A percentile compares a stretch with the other conserved stretches of the same genome.
Evolutionary conservation across 2,888 invertebrate genomes (phyloP).

Genomic region (Orchesellides sinensis): DNA sequence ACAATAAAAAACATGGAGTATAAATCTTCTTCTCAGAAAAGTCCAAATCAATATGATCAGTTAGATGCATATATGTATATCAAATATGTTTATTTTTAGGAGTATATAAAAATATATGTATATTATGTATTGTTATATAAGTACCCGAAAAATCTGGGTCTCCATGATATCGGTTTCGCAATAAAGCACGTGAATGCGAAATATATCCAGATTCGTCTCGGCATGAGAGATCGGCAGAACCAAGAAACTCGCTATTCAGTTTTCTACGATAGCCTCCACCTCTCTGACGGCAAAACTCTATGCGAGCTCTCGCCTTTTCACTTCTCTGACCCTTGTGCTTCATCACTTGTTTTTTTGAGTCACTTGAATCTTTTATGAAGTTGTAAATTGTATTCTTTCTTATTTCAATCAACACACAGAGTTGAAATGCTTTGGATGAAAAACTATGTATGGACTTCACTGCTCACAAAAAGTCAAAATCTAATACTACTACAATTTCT

Average conservation of each 20-base stretch:
- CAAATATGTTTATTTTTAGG: too few species aligned
- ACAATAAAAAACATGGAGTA: not conserved
- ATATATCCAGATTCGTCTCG: slow-evolving; percentile 57
- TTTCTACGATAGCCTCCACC: slow-evolving; percentile 56
- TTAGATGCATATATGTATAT: too few species aligned
- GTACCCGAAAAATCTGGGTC: slow-evolving; percentile 62
- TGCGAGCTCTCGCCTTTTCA: slow-evolving; percentile 71
- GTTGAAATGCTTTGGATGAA: not conserved
- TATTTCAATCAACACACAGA: not conserved
- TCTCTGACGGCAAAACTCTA: slow-evolving; percentile 70
- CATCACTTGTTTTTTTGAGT: slow-evolving; percentile 54
- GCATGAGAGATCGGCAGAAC: slow-evolving; percentile 56
- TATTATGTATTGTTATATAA: not conserved
- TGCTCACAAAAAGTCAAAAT: not conserved
- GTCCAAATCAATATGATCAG: slow-evolving; percentile 21
- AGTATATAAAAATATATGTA: not conserved
- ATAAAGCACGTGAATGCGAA: slow-evolving; percentile 48
- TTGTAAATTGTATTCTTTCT: slow-evolving; percentile 54
- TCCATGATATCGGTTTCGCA: slow-evolving; percentile 59
- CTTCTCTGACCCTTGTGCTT: slow-evolving; percentile 73
- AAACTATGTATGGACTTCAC: not conserved
- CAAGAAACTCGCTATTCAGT: slow-evolving; percentile 49
- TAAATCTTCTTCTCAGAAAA: not conserved
- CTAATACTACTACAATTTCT: too few species aligned
- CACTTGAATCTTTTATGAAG: slow-evolving; percentile 50